These are phyloP conservation scores for Falco naumanni DNA, from an alignment of 2,797 vertebrate genomes.

Conservation along the genomic window DNA sequence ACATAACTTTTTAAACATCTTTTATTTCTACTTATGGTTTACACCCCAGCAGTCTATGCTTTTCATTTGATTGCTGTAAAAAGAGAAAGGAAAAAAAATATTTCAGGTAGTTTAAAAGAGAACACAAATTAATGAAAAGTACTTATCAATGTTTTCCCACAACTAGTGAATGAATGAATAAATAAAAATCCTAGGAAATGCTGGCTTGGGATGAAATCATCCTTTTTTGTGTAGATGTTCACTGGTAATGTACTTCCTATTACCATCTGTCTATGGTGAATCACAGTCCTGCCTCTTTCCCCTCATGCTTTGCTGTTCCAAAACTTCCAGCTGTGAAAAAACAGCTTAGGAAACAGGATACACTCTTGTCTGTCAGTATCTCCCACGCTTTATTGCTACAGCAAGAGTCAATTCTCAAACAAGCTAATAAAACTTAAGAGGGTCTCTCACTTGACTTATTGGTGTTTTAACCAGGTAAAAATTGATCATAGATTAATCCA, in stretches of 20 bases:
- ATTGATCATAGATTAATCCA: neutral
- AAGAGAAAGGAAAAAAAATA: neutral
- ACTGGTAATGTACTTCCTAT: neutral
- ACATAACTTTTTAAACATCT: neutral
- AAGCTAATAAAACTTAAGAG: neutral
- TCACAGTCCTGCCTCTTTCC: neutral
- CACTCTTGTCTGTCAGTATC: neutral
- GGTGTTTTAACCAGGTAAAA: neutral
- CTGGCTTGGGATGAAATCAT: neutral
- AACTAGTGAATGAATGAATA: neutral
- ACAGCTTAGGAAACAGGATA: neutral
- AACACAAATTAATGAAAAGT: neutral
- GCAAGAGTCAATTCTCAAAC: neutral
- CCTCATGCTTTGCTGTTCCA: neutral
- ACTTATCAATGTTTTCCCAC: neutral
- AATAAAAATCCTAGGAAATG: neutral
- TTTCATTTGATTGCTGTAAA: neutral
- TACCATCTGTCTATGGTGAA: neutral
- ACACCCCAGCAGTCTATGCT: neutral
- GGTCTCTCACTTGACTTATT: neutral
- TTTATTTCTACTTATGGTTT: neutral
- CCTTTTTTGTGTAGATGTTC: neutral
- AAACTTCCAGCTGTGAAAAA: neutral
- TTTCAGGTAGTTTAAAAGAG: neutral
- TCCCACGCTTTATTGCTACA: neutral